Conservation (phyloP, 2,888 invertebrate species). For the Micropterix aruncella region DNA sequence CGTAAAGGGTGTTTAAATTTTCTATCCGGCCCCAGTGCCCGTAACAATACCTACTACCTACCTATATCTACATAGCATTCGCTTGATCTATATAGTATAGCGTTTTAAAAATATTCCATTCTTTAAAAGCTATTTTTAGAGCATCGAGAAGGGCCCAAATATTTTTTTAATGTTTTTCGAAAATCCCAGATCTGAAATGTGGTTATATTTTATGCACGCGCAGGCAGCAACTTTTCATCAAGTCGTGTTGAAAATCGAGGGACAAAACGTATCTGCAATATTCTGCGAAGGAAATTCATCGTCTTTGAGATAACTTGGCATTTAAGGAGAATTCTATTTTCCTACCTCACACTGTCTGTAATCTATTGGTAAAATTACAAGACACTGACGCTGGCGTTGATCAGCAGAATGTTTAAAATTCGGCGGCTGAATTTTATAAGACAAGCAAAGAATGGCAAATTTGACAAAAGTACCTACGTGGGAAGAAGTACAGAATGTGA, state of each 20-base stretch:
- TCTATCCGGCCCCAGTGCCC: too few relatives aligned
- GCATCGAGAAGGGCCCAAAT: too few relatives aligned
- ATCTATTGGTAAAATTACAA: constrained; percentile 8
- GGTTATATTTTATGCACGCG: constrained; percentile 11
- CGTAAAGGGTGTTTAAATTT: too few relatives aligned
- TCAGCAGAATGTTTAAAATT: too few relatives aligned
- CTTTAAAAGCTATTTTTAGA: too few relatives aligned
- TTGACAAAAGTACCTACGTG: constrained; percentile 13
- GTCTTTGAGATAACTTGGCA: constrained; percentile 12
- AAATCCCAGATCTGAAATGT: constrained; percentile 7
- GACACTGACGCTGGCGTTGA: constrained; percentile 6
- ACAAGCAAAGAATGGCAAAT: too few relatives aligned
- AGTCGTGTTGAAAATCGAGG: constrained; percentile 12
- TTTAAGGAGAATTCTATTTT: constrained; percentile 10
- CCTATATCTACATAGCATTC: too few relatives aligned
- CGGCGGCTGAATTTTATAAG: too few relatives aligned
- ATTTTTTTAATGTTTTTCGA: too few relatives aligned
- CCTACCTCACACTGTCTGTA: constrained; percentile 12
- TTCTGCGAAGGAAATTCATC: constrained; percentile 14
- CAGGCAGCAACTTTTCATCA: constrained; percentile 13
- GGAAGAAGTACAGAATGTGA: constrained; percentile 13
- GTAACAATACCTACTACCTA: too few relatives aligned
- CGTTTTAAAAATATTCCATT: too few relatives aligned
- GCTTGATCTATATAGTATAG: too few relatives aligned
- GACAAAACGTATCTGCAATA: constrained; percentile 13